Percentiles rank a stretch among this genome's conserved stretches.
Evolutionary conservation across 2,113 vertebrate species (phyloP).

Genomic region (Indri indri): DNA sequence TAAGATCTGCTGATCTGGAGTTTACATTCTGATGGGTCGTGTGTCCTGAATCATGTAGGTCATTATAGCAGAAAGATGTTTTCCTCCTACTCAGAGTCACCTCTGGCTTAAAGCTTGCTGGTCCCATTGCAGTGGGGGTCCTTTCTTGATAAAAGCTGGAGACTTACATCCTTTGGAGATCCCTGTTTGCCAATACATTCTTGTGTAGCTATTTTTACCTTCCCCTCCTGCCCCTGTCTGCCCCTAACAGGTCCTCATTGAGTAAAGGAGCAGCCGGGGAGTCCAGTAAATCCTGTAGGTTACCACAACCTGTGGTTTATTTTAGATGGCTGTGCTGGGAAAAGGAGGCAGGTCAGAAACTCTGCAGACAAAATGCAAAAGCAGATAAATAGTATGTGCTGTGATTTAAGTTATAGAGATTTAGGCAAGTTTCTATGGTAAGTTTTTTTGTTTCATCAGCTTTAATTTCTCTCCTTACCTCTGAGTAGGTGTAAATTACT

Average conservation of each 20-base stretch:
- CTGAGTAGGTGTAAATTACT: constrained; percentile 43
- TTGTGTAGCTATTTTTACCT: not conserved
- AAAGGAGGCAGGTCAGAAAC: not conserved
- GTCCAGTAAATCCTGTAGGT: not conserved
- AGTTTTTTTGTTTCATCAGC: not conserved
- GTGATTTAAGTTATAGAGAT: not conserved
- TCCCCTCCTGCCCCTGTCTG: not conserved
- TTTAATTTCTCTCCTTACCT: not conserved
- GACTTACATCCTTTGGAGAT: not conserved
- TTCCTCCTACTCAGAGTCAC: not conserved
- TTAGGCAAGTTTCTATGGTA: not conserved
- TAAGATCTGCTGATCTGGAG: not conserved
- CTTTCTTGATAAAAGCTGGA: not conserved
- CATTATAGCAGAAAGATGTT: not conserved
- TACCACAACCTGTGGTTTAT: not conserved
- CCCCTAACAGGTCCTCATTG: not conserved
- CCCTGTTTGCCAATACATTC: not conserved
- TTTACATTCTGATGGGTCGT: not conserved
- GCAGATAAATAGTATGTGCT: not conserved
- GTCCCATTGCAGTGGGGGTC: not conserved
- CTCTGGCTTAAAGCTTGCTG: not conserved
- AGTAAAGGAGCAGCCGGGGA: not conserved
- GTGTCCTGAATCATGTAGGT: not conserved
- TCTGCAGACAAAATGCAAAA: not conserved
- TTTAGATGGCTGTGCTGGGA: not conserved